Evolutionary conservation across 2,113 vertebrate genomes (phyloP).

Genomic region (Pteropus alecto): DNA sequence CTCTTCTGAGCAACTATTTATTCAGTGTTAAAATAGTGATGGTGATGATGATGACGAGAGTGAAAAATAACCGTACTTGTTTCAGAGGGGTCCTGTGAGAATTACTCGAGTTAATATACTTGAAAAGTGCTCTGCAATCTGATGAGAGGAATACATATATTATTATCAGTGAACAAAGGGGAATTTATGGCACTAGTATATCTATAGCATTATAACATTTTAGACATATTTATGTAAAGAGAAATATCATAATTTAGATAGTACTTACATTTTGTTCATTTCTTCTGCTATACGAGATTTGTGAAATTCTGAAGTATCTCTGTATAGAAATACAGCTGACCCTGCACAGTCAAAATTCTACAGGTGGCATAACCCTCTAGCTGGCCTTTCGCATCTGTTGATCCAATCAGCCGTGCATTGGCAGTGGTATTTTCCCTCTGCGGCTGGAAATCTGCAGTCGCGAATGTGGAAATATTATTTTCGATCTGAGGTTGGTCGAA

Average conservation of each 20-base stretch:
- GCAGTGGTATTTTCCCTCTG: neutral
- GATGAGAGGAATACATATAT: neutral
- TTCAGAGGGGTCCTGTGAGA: neutral
- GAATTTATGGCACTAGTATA: neutral
- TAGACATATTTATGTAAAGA: neutral
- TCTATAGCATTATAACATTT: neutral
- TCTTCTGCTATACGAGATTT: neutral
- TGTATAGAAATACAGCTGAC: neutral
- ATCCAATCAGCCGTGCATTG: fast-evolving
- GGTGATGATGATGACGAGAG: neutral
- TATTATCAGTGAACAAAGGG: neutral
- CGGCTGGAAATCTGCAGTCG: neutral
- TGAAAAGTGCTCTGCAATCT: neutral
- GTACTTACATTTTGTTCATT: neutral
- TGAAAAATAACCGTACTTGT: neutral
- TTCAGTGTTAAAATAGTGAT: neutral
- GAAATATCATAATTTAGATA: neutral
- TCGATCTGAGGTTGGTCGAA: neutral
- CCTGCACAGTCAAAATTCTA: neutral
- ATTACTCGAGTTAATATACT: neutral
- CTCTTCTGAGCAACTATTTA: neutral
- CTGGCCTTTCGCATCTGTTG: neutral
- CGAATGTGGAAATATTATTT: neutral
- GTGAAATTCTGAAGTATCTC: neutral
- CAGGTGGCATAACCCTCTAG: too few relatives aligned